Conservation (phyloP, 2,888 invertebrate genomes). For the Pandemis cinnamomeana region DNA sequence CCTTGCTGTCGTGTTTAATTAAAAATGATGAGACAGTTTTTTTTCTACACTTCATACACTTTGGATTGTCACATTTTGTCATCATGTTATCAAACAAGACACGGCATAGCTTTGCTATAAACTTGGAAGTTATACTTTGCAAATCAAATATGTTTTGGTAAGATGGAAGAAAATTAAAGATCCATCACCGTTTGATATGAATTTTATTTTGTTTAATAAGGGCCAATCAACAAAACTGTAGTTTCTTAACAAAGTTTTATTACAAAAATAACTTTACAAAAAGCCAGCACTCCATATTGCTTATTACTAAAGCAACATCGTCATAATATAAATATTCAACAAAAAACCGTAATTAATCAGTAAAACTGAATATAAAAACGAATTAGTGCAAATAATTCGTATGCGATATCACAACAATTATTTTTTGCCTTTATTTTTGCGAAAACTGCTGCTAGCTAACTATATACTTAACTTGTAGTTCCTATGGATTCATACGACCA, state of each 20-base stretch:
- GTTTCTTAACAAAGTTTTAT: conserved; percentile 36
- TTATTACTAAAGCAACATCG: conserved; percentile 37
- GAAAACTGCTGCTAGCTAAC: conserved; percentile 42
- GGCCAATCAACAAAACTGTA: conserved; percentile 48
- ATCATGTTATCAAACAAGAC: no score
- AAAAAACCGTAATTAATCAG: conserved; percentile 47
- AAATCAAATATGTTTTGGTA: background rate
- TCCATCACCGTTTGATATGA: conserved; percentile 21
- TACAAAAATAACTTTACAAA: conserved; percentile 18
- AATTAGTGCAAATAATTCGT: conserved; percentile 48
- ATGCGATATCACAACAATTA: conserved; percentile 44
- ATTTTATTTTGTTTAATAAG: conserved; percentile 47
- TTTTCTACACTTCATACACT: no score
- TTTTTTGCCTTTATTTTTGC: background rate
- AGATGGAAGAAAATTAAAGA: conserved; percentile 42
- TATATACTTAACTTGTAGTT: conserved; percentile 46
- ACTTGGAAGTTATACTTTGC: no score
- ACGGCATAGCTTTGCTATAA: no score
- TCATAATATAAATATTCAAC: conserved; percentile 49
- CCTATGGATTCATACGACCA: conserved; percentile 41
- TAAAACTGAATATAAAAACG: conserved; percentile 50
- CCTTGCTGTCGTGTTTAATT: no score
- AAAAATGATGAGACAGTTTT: no score
- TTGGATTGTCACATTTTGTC: no score
- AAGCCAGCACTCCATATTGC: conserved; percentile 34